A percentile compares a stretch with the other conserved stretches of the same genome.
Conservation (phyloP, 1,140 invertebrate species). For the Branchinecta lindahli region DNA sequence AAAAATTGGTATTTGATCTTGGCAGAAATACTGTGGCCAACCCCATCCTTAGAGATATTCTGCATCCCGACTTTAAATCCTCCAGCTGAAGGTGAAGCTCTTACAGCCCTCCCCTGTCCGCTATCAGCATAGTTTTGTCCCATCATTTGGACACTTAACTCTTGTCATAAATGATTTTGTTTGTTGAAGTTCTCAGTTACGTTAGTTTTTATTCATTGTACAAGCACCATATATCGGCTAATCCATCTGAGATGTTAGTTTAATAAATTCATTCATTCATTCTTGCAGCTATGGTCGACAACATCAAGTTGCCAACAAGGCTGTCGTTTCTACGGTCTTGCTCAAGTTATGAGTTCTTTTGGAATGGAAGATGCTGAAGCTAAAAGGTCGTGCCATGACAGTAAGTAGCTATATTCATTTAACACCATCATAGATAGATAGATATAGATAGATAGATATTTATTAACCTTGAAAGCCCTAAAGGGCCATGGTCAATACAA, state of each 20-base stretch:
- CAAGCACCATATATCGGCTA: not conserved
- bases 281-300: slow-evolving; percentile 11
- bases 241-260: too few relatives aligned
- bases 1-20: not conserved
- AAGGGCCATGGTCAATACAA: too few relatives aligned
- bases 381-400: slow-evolving; percentile 4
- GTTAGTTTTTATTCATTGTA: not conserved
- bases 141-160: too few relatives aligned
- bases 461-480: too few relatives aligned
- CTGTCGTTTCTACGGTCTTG: slow-evolving; percentile 12
- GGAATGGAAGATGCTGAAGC: not conserved
- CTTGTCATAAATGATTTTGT: not conserved
- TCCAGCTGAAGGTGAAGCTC: not conserved
- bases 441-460: too few relatives aligned
- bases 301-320: slow-evolving; percentile 12
- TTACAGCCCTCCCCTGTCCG: too few relatives aligned
- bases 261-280: too few relatives aligned
- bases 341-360: slow-evolving; percentile 11
- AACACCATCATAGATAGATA: too few relatives aligned
- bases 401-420: not conserved
- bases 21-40: not conserved
- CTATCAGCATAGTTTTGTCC: too few relatives aligned
- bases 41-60: not conserved
- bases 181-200: not conserved
- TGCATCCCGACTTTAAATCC: not conserved